Evolutionary conservation across 2,888 invertebrate genomes (phyloP), one percentile per base, ranked within the genome.

Genomic region (Acleris cristana): DNA sequence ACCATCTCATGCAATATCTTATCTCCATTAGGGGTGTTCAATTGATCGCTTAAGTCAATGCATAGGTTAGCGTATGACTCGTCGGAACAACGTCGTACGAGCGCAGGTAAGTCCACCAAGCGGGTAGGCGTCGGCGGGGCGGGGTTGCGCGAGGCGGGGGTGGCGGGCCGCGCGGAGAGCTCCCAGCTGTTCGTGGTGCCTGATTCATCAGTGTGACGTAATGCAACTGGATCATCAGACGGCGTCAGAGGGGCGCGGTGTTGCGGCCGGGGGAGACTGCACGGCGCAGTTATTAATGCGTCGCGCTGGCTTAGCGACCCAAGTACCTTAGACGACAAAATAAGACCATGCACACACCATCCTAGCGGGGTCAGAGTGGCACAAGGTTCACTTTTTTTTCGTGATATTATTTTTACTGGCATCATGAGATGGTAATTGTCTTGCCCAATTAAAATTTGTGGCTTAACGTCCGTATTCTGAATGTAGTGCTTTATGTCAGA

Each of bases 341-440:
- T 45, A 16, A 53, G 16, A 23, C 52, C 52, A 16, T 53, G 52
- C 1, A 53, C 26, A 26, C 52, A 53, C 23, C 23, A 53, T 12
- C 52, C 52, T 6, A 53, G 14, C 26, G 45, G 45, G 8, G 45
- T 45, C 12, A 45, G n/a, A 14, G 52, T 26, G 14, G 26, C 52
- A 53, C 26, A 53, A 23, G 52, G 52, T 16, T 53, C 26, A 19
- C 23, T 26, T 6, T 53, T 3, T 16, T 53, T 53, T 8, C 26
- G 26, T 3, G 26, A 53, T 4, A 53, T 26, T 53, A 26, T 53
- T 53, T 26, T 26, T 26, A 53, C 4, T 23, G 52, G 52, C 26
- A 53, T n/a, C 12, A 53, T 23, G 16, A 53, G 16, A 26, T 53
- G 52, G 26, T 53, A 53, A 53, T 53, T 23, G 16, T 53, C 52